phyloP scores from a whole-genome alignment of 2,888 invertebrate genomes.

The Ommatoiulus sabulosus region DNA sequence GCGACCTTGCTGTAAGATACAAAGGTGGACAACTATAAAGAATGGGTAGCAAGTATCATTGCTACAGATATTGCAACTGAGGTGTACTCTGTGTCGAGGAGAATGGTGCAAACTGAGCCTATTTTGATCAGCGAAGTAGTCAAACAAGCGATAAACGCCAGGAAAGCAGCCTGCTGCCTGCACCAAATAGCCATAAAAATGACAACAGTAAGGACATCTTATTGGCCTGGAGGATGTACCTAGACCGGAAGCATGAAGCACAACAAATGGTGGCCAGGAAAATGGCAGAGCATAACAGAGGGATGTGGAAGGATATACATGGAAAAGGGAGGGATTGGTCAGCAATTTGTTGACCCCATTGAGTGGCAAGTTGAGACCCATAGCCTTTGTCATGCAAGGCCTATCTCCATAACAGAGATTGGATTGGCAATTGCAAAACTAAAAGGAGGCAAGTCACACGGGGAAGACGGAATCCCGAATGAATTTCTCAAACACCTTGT shows the following conservation, averaged over 20 bases:
- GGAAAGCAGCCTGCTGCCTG: too few relatives aligned
- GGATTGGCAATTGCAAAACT: neutral
- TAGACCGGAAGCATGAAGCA: too few relatives aligned
- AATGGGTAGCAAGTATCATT: neutral
- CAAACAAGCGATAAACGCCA: neutral
- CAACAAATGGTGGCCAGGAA: neutral
- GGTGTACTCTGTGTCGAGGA: too few relatives aligned
- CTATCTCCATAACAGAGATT: neutral
- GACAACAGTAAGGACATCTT: too few relatives aligned
- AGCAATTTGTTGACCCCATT: too few relatives aligned
- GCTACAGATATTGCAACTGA: neutral
- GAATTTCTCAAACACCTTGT: neutral
- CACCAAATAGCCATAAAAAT: too few relatives aligned
- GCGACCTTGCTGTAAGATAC: neutral
- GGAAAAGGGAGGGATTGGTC: neutral
- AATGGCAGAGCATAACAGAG: neutral
- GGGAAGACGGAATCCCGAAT: neutral
- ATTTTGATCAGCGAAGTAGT: neutral
- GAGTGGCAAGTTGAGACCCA: too few relatives aligned
- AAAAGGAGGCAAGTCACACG: neutral
- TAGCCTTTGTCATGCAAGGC: neutral
- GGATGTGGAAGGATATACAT: neutral
- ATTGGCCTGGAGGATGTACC: too few relatives aligned
- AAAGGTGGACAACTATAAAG: neutral
- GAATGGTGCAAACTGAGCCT: neutral